These are phyloP conservation scores for Stegodyphus mimosarum DNA, from an alignment of 1,140 invertebrate genomes.

Conservation along the genomic window DNA sequence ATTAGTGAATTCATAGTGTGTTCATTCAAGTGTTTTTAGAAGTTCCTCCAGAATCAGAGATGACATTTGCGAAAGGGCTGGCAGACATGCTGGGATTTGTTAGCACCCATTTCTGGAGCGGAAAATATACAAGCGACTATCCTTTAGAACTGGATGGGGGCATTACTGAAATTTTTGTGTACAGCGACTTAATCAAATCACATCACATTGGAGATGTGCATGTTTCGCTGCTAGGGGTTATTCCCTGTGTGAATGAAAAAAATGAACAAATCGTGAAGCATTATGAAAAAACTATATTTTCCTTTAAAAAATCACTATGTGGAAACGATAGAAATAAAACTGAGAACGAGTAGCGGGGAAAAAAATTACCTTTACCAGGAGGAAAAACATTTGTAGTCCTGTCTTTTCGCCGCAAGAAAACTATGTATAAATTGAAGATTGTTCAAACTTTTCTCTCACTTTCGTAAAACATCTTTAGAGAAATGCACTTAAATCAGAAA, in stretches of 20 bases:
- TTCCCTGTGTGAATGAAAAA: constrained; percentile 2
- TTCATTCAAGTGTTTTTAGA: neutral
- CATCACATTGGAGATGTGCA: neutral
- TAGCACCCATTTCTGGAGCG: neutral
- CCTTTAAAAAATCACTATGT: neutral
- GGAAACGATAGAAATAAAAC: neutral
- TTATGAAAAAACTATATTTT: neutral
- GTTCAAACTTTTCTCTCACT: neutral
- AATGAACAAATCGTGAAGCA: constrained; percentile 8
- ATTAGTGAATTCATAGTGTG: constrained; percentile 8
- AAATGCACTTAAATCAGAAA: neutral
- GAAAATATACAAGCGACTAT: neutral
- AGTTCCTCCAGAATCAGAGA: constrained; percentile 1
- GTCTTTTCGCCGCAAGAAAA: constrained; percentile 1
- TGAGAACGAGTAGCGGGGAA: neutral
- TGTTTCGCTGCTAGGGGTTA: neutral
- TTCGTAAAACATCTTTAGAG: no score
- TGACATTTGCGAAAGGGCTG: constrained; percentile 11
- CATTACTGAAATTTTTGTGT: constrained; percentile 9
- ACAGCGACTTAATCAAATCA: neutral
- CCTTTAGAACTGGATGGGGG: constrained; percentile 1
- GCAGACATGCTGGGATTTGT: neutral
- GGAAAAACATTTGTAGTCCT: neutral
- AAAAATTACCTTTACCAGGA: neutral
- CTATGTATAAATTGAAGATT: constrained; percentile 1